phyloP scores from a whole-genome alignment of 2,113 vertebrate genomes.

The Nothobranchius kuhntae region DNA sequence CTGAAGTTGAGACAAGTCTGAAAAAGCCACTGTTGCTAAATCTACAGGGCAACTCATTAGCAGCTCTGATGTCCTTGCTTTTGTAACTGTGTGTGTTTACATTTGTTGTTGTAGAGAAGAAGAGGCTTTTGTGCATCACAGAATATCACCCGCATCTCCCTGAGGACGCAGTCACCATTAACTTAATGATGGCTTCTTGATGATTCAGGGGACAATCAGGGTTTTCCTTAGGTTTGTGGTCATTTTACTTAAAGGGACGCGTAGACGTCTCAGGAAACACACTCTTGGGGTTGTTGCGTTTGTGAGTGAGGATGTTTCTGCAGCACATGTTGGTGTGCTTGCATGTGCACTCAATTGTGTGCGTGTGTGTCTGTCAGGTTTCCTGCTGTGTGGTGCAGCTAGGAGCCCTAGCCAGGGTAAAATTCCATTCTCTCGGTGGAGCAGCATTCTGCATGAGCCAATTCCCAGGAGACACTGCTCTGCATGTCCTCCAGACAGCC shows the following conservation, averaged over 20 bases:
- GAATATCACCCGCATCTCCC: slow-evolving; percentile 47
- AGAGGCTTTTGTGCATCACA: slow-evolving; percentile 41
- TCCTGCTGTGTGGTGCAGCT: slow-evolving; percentile 82
- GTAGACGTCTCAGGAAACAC: slow-evolving; percentile 44
- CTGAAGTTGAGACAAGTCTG: slow-evolving; percentile 70
- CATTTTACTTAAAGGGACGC: slow-evolving; percentile 58
- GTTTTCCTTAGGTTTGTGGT: slow-evolving; percentile 65
- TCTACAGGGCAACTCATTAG: slow-evolving; percentile 70
- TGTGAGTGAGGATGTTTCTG: slow-evolving; percentile 46
- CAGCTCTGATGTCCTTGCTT: slow-evolving; percentile 44
- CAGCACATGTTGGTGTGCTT: slow-evolving; percentile 45
- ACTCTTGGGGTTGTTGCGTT: slow-evolving; percentile 36
- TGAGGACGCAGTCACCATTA: slow-evolving; percentile 58
- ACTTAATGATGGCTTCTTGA: slow-evolving; percentile 72
- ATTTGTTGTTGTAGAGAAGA: slow-evolving; percentile 31
- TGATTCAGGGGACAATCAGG: slow-evolving; percentile 67
- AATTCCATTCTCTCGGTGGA: slow-evolving; percentile 91
- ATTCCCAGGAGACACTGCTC: slow-evolving; percentile 88
- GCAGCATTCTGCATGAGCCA: slow-evolving; percentile 91
- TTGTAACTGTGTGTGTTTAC: slow-evolving; percentile 43
- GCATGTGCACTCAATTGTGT: background rate
- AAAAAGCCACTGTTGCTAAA: slow-evolving; percentile 60
- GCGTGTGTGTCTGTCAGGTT: slow-evolving; percentile 78
- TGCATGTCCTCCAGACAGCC: slow-evolving; percentile 86
- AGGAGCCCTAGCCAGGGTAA: slow-evolving; percentile 88